Percentiles rank a stretch among this genome's conserved stretches.
phyloP scores from a whole-genome alignment of 2,113 vertebrate genomes.

The Catharus minimus region DNA sequence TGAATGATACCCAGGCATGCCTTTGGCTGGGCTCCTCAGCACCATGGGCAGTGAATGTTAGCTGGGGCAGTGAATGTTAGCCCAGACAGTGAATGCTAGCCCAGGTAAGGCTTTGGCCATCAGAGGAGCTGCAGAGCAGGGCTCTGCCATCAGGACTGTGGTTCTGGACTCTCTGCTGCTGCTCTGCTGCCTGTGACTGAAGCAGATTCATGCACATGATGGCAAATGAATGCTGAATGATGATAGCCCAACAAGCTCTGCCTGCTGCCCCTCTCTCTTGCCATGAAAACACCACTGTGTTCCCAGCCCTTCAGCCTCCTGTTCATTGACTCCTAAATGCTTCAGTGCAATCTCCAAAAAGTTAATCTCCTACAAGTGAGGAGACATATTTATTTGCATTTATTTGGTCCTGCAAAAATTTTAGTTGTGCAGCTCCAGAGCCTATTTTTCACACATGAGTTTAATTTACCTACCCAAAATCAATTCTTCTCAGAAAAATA shows the following conservation, averaged over 20 bases:
- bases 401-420: not conserved
- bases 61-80: no score
- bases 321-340: not conserved
- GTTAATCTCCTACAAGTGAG: not conserved
- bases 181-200: not conserved
- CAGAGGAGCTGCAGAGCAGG: not conserved
- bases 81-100: not conserved
- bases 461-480: constrained; percentile 35
- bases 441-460: constrained; percentile 16
- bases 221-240: constrained; percentile 56
- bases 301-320: not conserved
- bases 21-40: no score
- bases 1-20: no score
- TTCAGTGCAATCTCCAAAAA: not conserved
- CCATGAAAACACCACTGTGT: not conserved
- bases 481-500: constrained; percentile 50
- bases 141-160: not conserved
- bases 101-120: not conserved
- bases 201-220: not conserved
- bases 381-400: not conserved
- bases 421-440: not conserved
- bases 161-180: not conserved
- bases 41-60: no score
- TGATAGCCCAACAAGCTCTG: constrained; percentile 19
- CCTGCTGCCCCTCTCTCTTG: constrained; percentile 24